Evolutionary conservation across 2,797 vertebrate species (phyloP).

Genomic region (Sebastes iracundus): DNA sequence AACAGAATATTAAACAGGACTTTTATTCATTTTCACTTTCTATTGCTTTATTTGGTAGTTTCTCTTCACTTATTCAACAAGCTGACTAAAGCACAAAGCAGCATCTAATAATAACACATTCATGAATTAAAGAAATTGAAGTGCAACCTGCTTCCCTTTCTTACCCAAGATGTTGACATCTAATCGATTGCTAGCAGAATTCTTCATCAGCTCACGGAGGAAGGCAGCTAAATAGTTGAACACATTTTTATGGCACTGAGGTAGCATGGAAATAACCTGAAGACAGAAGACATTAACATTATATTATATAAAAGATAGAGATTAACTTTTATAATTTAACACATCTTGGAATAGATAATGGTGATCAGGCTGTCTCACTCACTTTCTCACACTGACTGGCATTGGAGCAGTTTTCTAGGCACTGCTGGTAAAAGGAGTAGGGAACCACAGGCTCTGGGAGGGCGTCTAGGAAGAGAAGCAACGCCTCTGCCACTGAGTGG

Average conservation of each 20-base stretch:
- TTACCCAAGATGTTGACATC: slow-evolving; percentile 92
- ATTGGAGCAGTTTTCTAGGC: slow-evolving; percentile 80
- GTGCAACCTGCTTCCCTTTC: slow-evolving; percentile 23
- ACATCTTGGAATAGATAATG: neutral
- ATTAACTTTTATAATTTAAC: neutral
- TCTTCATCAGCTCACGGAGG: slow-evolving; percentile 91
- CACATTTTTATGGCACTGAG: slow-evolving; percentile 91
- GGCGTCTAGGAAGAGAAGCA: slow-evolving; percentile 95
- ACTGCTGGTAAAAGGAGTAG: slow-evolving; percentile 85
- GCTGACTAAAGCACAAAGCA: neutral
- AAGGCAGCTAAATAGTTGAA: slow-evolving; percentile 94
- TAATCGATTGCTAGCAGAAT: slow-evolving; percentile 90
- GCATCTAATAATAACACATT: slow-evolving; percentile 7
- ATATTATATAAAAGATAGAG: neutral
- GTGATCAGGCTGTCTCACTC: slow-evolving; percentile 19
- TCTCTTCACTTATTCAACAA: neutral
- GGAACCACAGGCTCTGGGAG: slow-evolving; percentile 95
- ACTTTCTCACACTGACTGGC: slow-evolving; percentile 89
- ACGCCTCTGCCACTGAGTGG: slow-evolving; percentile 94
- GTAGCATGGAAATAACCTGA: slow-evolving; percentile 89
- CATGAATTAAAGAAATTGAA: neutral
- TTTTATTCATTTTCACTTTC: neutral
- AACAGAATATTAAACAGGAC: neutral
- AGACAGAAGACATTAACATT: slow-evolving; percentile 11
- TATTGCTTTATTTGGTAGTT: neutral